Base-by-base conservation (phyloP, 2,888 invertebrate species). In the Rhorus exstirpatorius region DNA sequence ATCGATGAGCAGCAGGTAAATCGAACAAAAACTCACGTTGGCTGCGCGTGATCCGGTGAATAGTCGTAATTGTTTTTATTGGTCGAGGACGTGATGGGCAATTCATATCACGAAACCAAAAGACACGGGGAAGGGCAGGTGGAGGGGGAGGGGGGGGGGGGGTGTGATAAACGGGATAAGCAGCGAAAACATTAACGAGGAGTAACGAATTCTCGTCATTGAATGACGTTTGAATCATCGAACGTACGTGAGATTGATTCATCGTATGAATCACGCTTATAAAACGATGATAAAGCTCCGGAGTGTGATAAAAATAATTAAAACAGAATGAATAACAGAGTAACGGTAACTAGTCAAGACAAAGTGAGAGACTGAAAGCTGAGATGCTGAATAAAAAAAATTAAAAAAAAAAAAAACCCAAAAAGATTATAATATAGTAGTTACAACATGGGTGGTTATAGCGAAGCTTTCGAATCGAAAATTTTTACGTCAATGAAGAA, bases 401-500 rank as follows among this genome's bases (percentile, higher is more conserved):
- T n/a, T n/a, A 31, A 35, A 75, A 35, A 70, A 76, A 75, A 81
- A n/a, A n/a, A n/a, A n/a, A n/a, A n/a, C n/a, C n/a, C n/a, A 31
- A 68, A 75, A 75, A 81, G 81, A 74, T 78, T 79, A 65, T 72
- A 67, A 71, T 77, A 77, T 78, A 55, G 81, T 81, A 81, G 81
- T 81, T 81, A 74, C 77, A 58, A 78, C 55, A 74, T 63, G 75
- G 75, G 46, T 41, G 55, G 12, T 75, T 75, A 55, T 41, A 17
- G n/a, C n/a, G 26, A 63, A 55, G 14, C 65, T 75, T 46, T 53
- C 55, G 12, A 31, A n/a, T 12, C 17, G 19, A 14, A 7, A 0
- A 44, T 38, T 58, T 58, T 72, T 21, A 35, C 12, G 14, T 26
- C n/a, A 41, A 0, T 7, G 4, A 14, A 17, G 1, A 17, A 46